Conservation (phyloP, 2,113 vertebrate genomes). For the Phasianus colchicus region DNA sequence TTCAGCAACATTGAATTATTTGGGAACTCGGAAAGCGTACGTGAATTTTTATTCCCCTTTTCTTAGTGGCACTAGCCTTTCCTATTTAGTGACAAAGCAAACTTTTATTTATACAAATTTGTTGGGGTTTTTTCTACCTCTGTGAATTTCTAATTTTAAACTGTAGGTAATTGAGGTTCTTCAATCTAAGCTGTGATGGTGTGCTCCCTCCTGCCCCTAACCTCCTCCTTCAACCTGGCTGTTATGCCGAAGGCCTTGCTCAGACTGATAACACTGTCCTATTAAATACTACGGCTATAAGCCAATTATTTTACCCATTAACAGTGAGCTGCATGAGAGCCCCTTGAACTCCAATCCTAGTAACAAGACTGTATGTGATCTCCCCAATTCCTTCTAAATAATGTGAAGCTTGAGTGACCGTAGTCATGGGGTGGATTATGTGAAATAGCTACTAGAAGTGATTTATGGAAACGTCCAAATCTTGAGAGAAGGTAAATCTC, state of each 20-base stretch:
- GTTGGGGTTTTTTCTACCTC: neutral
- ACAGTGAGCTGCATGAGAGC: too few relatives aligned
- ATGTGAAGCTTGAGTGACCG: too few relatives aligned
- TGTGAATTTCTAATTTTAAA: neutral
- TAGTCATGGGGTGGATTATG: too few relatives aligned
- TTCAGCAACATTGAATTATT: neutral
- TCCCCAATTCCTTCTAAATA: too few relatives aligned
- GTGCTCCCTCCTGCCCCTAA: neutral
- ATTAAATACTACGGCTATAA: too few relatives aligned
- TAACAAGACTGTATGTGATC: too few relatives aligned
- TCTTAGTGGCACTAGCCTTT: neutral
- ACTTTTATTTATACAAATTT: neutral
- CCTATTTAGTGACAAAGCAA: neutral
- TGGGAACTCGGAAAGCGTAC: neutral
- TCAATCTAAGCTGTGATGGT: neutral
- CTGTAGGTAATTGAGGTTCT: neutral
- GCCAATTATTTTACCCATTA: too few relatives aligned
- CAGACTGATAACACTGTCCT: neutral
- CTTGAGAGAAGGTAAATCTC: too few relatives aligned
- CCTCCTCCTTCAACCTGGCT: neutral
- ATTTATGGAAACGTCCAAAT: too few relatives aligned
- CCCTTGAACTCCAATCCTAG: too few relatives aligned
- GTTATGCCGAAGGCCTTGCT: neutral
- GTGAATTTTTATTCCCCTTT: rapidly evolving
- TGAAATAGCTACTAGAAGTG: too few relatives aligned